phyloP scores from a whole-genome alignment of 1,140 invertebrate genomes.

The Drosophila carrolli region DNA sequence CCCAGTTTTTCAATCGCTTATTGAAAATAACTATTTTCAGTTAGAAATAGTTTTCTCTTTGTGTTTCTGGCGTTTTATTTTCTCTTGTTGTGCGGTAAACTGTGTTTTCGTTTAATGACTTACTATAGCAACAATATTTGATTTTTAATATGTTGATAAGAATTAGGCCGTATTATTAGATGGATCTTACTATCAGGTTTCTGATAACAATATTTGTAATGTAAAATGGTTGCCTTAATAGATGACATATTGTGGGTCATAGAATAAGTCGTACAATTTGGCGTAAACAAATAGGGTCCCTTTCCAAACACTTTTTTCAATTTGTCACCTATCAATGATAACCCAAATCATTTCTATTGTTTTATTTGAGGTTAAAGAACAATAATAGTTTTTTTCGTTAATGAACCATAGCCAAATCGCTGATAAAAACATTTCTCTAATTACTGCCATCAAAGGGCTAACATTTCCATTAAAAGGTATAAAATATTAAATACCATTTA shows the following conservation, averaged over 20 bases:
- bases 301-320: too few relatives aligned
- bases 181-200: too few relatives aligned
- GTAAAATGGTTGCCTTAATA: too few relatives aligned
- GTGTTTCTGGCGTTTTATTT: not conserved
- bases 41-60: not conserved
- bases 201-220: too few relatives aligned
- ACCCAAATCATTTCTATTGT: not conserved
- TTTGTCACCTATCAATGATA: not conserved
- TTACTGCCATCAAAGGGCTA: not conserved
- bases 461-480: not conserved
- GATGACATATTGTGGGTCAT: not conserved
- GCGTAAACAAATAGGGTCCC: too few relatives aligned
- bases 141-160: too few relatives aligned
- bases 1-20: conserved; percentile 10
- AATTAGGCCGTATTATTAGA: too few relatives aligned
- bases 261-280: too few relatives aligned
- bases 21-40: conserved; percentile 3
- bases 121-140: too few relatives aligned
- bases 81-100: not conserved
- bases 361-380: not conserved
- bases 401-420: not conserved
- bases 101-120: not conserved
- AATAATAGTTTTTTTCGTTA: not conserved
- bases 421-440: not conserved
- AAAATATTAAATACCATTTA: not conserved